Evolutionary conservation across 2,113 vertebrate genomes (phyloP).

Genomic region (Hippolais icterina): DNA sequence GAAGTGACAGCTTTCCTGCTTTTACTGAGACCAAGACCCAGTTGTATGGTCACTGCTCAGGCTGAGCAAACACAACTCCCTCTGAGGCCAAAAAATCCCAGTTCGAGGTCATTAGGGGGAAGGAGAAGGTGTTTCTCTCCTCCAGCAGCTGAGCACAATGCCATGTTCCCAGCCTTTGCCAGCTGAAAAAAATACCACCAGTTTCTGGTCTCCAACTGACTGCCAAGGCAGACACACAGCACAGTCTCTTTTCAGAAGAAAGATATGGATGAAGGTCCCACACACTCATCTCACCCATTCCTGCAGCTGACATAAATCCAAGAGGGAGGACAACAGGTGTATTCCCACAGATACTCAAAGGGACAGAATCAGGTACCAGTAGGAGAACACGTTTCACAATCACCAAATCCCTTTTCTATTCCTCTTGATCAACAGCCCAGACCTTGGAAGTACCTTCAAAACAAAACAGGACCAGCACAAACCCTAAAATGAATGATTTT

Average conservation of each 20-base stretch:
- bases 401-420: background rate
- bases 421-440: background rate
- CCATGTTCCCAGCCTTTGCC: background rate
- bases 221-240: background rate
- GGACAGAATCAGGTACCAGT: background rate
- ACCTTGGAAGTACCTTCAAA: background rate
- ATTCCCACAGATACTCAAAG: background rate
- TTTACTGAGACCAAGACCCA: background rate
- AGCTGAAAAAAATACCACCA: background rate
- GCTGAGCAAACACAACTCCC: background rate
- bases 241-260: background rate
- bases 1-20: background rate
- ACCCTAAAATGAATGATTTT: background rate
- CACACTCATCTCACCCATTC: background rate
- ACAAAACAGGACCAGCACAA: background rate
- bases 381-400: background rate
- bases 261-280: background rate
- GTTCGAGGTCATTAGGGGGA: background rate
- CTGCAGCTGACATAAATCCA: background rate
- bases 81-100: background rate
- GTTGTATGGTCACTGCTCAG: background rate
- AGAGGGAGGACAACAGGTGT: background rate
- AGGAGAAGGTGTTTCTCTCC: background rate
- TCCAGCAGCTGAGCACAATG: background rate
- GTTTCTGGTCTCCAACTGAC: background rate